phyloP scores from a whole-genome alignment of 2,797 vertebrate genomes.

The Falco novaeseelandiae region DNA sequence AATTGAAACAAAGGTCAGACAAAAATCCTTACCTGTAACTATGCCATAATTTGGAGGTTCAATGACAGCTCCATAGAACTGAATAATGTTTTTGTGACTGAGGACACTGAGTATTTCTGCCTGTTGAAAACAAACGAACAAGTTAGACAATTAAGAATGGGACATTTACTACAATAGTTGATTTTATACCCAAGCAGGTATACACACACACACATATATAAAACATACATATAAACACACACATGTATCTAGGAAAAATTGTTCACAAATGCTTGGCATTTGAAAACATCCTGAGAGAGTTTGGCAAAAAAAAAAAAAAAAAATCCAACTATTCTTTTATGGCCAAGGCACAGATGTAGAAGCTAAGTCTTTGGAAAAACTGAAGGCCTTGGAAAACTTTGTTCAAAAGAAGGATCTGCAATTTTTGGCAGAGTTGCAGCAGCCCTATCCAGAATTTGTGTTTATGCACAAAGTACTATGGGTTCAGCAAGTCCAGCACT shows the following conservation, averaged over 20 bases:
- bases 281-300: not conserved
- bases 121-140: constrained; percentile 76
- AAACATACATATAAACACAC: not conserved
- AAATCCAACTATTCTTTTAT: not conserved
- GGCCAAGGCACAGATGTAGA: not conserved
- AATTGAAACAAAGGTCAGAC: not conserved
- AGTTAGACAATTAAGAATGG: not conserved
- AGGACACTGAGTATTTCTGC: constrained; percentile 98
- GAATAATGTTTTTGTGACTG: constrained; percentile 98
- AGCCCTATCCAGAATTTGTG: not conserved
- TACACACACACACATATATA: not conserved
- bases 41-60: constrained; percentile 98
- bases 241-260: constrained; percentile 20
- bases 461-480: constrained; percentile 24
- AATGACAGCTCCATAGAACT: constrained; percentile 95
- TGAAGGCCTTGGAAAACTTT: constrained; percentile 43
- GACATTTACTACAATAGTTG: not conserved
- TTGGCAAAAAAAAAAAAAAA: not conserved
- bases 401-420: not conserved
- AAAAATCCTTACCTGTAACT: constrained; percentile 88
- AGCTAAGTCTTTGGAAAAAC: constrained; percentile 25
- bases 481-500: not conserved
- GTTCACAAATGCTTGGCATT: not conserved
- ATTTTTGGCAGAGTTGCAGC: not conserved
- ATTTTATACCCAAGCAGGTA: not conserved